Percentiles rank a stretch among this genome's conserved stretches.
Evolutionary conservation across 2,888 invertebrate genomes (phyloP).

Genomic region (Boloria selene): DNA sequence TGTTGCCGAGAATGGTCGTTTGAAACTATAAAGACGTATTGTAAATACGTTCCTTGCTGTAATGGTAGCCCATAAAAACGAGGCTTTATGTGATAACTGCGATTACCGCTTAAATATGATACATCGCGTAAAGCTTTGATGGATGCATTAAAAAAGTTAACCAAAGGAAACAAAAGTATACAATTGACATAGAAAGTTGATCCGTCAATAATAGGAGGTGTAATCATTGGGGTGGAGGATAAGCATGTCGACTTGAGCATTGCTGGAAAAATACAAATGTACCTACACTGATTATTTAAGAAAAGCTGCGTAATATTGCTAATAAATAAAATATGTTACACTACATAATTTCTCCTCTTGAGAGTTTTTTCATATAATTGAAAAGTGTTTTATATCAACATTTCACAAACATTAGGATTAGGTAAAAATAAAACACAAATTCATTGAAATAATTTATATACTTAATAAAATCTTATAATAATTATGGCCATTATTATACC

Average conservation of each 20-base stretch:
- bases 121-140: conserved; percentile 50
- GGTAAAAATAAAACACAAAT: background rate
- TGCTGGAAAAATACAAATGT: conserved; percentile 60
- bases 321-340: no score
- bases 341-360: background rate
- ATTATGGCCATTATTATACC: conserved; percentile 62
- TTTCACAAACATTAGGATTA: background rate
- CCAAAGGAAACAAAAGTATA: conserved; percentile 60
- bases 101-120: conserved; percentile 58
- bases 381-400: background rate
- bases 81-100: conserved; percentile 71
- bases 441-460: background rate
- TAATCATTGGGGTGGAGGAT: conserved; percentile 69
- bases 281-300: conserved; percentile 63
- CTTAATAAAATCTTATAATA: conserved; percentile 30
- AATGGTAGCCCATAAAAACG: conserved; percentile 71
- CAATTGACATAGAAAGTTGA: conserved; percentile 65
- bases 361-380: background rate
- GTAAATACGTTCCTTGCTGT: conserved; percentile 59
- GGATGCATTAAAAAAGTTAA: conserved; percentile 58
- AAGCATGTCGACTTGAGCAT: conserved; percentile 72
- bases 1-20: conserved; percentile 68
- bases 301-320: conserved; percentile 48
- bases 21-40: conserved; percentile 61
- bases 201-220: conserved; percentile 63